phyloP scores from a whole-genome alignment of 2,888 invertebrate species.

The Marasmarcha lunaedactyla region DNA sequence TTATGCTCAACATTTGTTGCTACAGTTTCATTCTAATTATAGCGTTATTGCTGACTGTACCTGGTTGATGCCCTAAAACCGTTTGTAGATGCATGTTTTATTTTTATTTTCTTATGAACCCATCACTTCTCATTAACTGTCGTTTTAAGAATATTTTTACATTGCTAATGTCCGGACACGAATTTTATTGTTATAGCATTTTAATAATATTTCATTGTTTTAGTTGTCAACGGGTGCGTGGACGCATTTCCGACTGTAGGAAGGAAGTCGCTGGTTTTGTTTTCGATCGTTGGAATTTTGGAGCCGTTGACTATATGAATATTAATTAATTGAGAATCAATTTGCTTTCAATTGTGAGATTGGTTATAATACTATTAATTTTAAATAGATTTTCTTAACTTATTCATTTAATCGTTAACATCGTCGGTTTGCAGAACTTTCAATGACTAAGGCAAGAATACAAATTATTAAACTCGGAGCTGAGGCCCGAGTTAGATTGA shows the following conservation, averaged over 20 bases:
- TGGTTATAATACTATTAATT: too few species aligned
- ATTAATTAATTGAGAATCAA: too few species aligned
- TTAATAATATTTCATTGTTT: slow-evolving; percentile 65
- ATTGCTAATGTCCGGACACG: slow-evolving; percentile 66
- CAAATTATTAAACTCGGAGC: too few species aligned
- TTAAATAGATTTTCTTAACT: too few species aligned
- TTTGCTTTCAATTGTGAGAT: too few species aligned
- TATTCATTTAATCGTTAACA: too few species aligned
- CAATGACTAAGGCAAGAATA: too few species aligned
- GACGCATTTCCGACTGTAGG: slow-evolving; percentile 45
- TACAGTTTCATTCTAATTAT: too few species aligned
- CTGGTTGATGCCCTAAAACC: slow-evolving; percentile 34
- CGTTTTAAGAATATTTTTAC: slow-evolving; percentile 68
- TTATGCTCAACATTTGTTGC: too few species aligned
- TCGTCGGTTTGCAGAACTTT: too few species aligned
- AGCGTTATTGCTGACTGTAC: slow-evolving; percentile 16
- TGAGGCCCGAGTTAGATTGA: too few species aligned
- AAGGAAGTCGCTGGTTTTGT: slow-evolving; percentile 47
- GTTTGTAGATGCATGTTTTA: slow-evolving; percentile 40
- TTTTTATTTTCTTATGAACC: slow-evolving; percentile 67
- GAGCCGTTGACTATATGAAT: slow-evolving; percentile 9
- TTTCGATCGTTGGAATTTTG: slow-evolving; percentile 29
- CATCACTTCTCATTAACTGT: slow-evolving; percentile 70
- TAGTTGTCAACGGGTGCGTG: slow-evolving; percentile 35
- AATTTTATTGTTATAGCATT: slow-evolving; percentile 70